phyloP scores from a whole-genome alignment of 2,113 vertebrate species.

The Psittacula cyanocephala region DNA sequence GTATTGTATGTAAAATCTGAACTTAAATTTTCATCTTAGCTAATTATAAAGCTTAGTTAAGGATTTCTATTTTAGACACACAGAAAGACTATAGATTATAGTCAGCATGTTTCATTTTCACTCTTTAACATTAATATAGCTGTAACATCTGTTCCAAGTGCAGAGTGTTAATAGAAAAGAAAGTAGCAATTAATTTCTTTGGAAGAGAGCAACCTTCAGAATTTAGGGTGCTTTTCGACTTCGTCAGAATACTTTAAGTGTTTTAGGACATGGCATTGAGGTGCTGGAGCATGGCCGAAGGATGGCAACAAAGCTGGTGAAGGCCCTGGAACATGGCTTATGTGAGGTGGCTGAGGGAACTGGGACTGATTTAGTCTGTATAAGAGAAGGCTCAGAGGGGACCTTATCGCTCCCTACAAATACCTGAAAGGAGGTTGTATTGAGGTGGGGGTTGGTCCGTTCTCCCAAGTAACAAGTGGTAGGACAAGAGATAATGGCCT shows the following conservation, averaged over 20 bases:
- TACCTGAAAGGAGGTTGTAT: neutral
- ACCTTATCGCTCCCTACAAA: neutral
- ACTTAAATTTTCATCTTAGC: neutral
- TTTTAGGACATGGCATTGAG: neutral
- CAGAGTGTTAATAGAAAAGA: neutral
- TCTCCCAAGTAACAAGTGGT: neutral
- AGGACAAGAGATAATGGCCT: rapidly evolving
- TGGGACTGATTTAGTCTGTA: neutral
- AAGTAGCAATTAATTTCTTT: neutral
- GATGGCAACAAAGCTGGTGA: rapidly evolving
- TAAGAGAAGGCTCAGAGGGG: neutral
- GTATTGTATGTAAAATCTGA: neutral
- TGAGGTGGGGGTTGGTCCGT: rapidly evolving
- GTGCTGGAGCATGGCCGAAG: rapidly evolving
- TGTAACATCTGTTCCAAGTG: neutral
- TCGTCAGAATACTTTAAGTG: neutral
- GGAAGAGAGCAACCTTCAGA: neutral
- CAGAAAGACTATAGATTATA: neutral
- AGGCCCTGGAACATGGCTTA: neutral
- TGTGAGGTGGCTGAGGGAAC: neutral
- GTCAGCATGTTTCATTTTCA: neutral
- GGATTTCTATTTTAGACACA: neutral
- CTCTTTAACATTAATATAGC: neutral
- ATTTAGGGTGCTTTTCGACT: neutral
- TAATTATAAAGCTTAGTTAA: constrained; percentile 2